Conservation (phyloP, 2,888 invertebrate genomes). For the Leptura quadrifasciata region DNA sequence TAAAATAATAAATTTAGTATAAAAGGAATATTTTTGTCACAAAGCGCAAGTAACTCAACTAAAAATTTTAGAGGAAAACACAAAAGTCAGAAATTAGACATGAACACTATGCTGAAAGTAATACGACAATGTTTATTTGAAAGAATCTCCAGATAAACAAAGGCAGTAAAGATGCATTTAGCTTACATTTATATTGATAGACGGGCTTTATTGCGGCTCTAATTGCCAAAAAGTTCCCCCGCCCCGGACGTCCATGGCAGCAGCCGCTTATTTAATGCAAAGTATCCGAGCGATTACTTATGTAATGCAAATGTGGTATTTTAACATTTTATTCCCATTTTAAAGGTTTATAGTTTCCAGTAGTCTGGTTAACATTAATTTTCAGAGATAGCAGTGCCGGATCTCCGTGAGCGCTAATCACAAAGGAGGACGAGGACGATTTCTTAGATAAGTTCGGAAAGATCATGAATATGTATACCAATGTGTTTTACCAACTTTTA, state of each 20-base stretch:
- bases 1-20: no score
- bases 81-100: no score
- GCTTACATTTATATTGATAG: not conserved
- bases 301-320: slow-evolving; percentile 66
- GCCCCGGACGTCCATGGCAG: not conserved
- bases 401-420: slow-evolving; percentile 59
- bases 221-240: not conserved
- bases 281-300: slow-evolving; percentile 61
- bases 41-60: no score
- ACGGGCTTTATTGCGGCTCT: not conserved
- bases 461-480: slow-evolving; percentile 68
- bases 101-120: no score
- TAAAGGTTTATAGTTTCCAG: slow-evolving; percentile 69
- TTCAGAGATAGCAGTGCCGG: slow-evolving; percentile 64
- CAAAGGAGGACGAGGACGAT: slow-evolving; percentile 62
- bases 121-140: no score
- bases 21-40: no score
- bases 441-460: slow-evolving; percentile 65
- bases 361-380: slow-evolving; percentile 67
- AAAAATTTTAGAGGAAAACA: no score
- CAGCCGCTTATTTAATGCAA: slow-evolving; percentile 59
- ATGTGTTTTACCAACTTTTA: slow-evolving; percentile 65
- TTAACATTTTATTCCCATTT: slow-evolving; percentile 71
- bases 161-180: not conserved
- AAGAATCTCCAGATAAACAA: not conserved